Conservation (phyloP, 2,888 invertebrate genomes). For the Anodontia alba region DNA sequence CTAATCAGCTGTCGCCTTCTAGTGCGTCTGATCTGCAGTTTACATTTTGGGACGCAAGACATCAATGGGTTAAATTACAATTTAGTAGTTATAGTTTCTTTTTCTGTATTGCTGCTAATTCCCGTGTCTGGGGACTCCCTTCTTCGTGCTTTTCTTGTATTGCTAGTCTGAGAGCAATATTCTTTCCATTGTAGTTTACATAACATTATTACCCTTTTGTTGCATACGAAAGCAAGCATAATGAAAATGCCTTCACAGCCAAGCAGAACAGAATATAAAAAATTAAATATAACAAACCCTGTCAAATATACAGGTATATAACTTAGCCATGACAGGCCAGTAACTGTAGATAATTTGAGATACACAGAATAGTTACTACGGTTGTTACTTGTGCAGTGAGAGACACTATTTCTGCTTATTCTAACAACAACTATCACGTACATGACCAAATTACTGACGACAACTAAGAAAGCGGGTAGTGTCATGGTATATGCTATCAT, state of each 20-base stretch:
- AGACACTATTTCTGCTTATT: background rate
- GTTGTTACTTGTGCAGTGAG: background rate
- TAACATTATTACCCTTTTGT: background rate
- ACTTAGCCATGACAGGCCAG: constrained; percentile 2
- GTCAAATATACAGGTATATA: background rate
- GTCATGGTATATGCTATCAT: constrained; percentile 15
- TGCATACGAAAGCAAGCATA: constrained; percentile 11
- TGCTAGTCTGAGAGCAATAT: no score
- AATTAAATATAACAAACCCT: background rate
- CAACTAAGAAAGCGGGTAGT: background rate
- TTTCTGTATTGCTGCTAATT: no score
- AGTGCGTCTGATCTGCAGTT: no score
- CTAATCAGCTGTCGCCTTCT: no score
- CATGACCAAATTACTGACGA: background rate
- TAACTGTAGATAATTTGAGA: constrained; percentile 11
- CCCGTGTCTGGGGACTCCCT: no score
- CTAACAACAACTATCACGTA: background rate
- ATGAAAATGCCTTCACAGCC: constrained; percentile 4
- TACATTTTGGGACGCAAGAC: no score
- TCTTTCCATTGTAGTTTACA: no score
- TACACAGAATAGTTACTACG: background rate
- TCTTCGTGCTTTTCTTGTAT: no score
- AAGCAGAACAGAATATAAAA: background rate
- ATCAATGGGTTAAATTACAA: no score
- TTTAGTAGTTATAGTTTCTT: no score